A percentile compares a stretch with the other conserved stretches of the same genome.
These are phyloP conservation scores for Sturnus vulgaris DNA, from an alignment of 2,113 vertebrate species.

Conservation along the genomic window DNA sequence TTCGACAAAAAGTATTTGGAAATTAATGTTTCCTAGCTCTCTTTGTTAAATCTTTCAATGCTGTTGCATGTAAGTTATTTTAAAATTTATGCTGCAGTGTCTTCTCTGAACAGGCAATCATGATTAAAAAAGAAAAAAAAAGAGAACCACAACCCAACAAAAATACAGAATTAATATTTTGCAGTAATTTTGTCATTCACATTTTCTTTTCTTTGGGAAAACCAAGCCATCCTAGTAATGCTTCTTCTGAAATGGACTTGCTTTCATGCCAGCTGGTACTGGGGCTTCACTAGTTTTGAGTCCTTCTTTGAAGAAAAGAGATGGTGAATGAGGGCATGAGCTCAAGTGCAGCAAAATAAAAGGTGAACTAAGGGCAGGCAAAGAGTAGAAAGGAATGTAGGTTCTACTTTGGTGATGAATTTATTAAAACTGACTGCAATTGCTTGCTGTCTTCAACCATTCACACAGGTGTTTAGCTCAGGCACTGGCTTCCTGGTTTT, in stretches of 20 bases:
- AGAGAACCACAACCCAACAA: background rate
- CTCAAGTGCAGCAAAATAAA: background rate
- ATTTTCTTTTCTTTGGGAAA: background rate
- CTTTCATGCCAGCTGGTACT: background rate
- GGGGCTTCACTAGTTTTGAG: background rate
- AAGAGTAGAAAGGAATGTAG: background rate
- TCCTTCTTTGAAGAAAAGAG: background rate
- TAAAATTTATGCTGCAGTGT: background rate
- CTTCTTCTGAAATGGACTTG: background rate
- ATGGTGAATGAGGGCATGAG: background rate
- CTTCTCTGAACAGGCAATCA: background rate
- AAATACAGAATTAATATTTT: background rate
- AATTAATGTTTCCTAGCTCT: background rate
- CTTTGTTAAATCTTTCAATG: background rate
- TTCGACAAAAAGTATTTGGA: background rate
- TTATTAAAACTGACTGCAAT: background rate
- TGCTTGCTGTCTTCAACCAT: background rate
- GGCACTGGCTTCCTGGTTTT: background rate
- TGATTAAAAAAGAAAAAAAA: background rate
- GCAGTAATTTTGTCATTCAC: background rate
- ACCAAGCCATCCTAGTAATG: background rate
- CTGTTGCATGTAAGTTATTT: background rate
- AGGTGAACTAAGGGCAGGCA: background rate
- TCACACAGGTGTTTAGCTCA: background rate
- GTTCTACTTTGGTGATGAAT: background rate